Conservation (phyloP, 2,888 invertebrate genomes). For the Eupeodes luniger region DNA sequence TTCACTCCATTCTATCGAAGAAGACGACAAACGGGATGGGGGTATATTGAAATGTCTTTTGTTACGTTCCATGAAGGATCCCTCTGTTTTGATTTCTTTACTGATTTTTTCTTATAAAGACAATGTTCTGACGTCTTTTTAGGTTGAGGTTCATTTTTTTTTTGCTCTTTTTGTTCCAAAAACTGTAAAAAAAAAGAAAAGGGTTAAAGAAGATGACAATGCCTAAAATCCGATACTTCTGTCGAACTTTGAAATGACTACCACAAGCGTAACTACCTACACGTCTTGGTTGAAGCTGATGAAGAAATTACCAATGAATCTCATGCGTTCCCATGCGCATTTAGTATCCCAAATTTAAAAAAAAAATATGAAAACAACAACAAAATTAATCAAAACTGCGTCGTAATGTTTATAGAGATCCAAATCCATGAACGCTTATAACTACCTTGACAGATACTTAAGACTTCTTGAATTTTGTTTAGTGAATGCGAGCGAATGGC, state of each 20-base stretch:
- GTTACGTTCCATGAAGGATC: constrained; percentile 49
- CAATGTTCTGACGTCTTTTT: constrained; percentile 41
- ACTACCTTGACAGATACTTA: constrained; percentile 44
- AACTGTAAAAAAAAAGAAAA: constrained; percentile 52
- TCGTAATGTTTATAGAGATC: constrained; percentile 9
- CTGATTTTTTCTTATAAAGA: constrained; percentile 15
- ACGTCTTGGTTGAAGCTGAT: not conserved
- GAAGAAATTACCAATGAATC: constrained; percentile 47
- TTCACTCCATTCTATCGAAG: not conserved
- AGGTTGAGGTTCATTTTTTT: constrained; percentile 29
- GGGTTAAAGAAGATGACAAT: constrained; percentile 51
- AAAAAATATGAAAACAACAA: not conserved
- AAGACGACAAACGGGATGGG: constrained; percentile 49
- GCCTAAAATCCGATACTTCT: constrained; percentile 71
- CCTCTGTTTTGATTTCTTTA: constrained; percentile 25
- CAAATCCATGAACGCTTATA: not conserved
- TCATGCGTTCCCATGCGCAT: constrained; percentile 67
- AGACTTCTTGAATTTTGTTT: not conserved
- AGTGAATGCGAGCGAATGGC: constrained; percentile 48
- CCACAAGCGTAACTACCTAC: not conserved
- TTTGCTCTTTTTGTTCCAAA: constrained; percentile 6
- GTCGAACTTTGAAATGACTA: constrained; percentile 50
- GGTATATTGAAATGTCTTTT: constrained; percentile 72
- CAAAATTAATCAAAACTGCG: constrained; percentile 32
- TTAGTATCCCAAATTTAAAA: constrained; percentile 4